phyloP scores from a whole-genome alignment of 1,140 invertebrate species.

The Danaus plexippus region DNA sequence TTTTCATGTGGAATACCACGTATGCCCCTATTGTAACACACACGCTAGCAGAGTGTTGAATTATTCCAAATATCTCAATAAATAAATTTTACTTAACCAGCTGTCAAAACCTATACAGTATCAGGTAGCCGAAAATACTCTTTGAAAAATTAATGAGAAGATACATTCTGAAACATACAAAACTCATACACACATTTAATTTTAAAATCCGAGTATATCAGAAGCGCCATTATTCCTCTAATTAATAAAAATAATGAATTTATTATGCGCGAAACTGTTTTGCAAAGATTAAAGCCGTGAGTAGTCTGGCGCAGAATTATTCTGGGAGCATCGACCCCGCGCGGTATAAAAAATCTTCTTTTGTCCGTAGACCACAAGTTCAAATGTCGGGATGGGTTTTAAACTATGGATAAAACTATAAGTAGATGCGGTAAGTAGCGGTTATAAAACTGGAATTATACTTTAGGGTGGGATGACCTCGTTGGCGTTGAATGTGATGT shows the following conservation, averaged over 20 bases:
- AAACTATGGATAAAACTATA: constrained; percentile 14
- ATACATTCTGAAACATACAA: too few species aligned
- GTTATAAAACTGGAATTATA: constrained; percentile 7
- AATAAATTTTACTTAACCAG: too few species aligned
- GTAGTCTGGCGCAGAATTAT: constrained; percentile 27
- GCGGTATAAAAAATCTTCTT: constrained; percentile 30
- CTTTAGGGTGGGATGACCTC: constrained; percentile 15
- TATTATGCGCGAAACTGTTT: too few species aligned
- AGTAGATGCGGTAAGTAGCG: constrained; percentile 8
- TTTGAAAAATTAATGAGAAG: too few species aligned
- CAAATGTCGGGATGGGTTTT: constrained; percentile 20
- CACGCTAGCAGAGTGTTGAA: too few species aligned
- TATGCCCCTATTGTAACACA: background rate
- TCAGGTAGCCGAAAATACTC: too few species aligned
- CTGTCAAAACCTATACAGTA: too few species aligned
- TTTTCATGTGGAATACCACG: constrained; percentile 19
- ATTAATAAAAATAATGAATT: too few species aligned
- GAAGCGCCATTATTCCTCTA: too few species aligned
- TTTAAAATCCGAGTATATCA: too few species aligned
- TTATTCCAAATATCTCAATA: too few species aligned
- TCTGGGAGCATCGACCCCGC: constrained; percentile 38
- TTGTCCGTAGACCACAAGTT: constrained; percentile 33
- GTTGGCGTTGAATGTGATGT: constrained; percentile 15
- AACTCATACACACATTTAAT: too few species aligned
- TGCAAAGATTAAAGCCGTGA: constrained; percentile 3